Conservation (phyloP, 2,113 vertebrate genomes). For the Heterochromis multidens region DNA sequence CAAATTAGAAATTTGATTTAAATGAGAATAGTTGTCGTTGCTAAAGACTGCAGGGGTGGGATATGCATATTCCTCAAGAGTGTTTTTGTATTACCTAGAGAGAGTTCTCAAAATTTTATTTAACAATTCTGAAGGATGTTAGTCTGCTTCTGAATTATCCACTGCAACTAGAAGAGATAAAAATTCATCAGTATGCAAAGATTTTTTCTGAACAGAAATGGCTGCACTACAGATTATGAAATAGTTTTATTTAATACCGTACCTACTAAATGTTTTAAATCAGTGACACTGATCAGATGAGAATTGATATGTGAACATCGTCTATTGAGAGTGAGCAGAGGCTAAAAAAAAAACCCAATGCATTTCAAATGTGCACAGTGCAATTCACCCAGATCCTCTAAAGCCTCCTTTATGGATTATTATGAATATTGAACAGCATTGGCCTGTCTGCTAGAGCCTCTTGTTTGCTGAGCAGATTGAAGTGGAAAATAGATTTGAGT, state of each 20-base stretch:
- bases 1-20: neutral
- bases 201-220: neutral
- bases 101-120: neutral
- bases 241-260: neutral
- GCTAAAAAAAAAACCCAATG: neutral
- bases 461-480: conserved; percentile 59
- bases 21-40: neutral
- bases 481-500: conserved; percentile 22
- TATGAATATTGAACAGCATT: conserved; percentile 33
- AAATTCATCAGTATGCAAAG: neutral
- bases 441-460: conserved; percentile 1
- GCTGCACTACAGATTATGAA: neutral
- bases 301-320: neutral
- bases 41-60: neutral
- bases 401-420: conserved; percentile 38
- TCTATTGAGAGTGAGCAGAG: neutral
- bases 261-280: neutral
- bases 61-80: neutral
- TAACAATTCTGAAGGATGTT: neutral
- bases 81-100: neutral
- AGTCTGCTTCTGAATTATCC: neutral
- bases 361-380: conserved; percentile 11
- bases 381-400: conserved; percentile 18
- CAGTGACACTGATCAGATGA: neutral
- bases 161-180: neutral